Evolutionary conservation across 2,888 invertebrate genomes (phyloP).

Genomic region (Drosophila meridiana): DNA sequence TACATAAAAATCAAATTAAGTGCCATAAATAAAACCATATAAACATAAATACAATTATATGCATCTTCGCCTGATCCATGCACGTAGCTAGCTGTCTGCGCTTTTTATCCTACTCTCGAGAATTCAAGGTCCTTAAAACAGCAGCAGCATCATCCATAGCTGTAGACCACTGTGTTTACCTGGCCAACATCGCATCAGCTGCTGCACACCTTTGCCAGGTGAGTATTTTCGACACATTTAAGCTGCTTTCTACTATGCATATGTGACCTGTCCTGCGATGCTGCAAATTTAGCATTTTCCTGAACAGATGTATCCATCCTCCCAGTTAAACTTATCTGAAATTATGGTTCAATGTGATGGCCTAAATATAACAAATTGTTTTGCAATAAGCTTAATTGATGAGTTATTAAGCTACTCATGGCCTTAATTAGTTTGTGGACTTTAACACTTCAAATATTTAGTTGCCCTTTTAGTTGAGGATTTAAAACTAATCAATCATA

Average conservation of each 20-base stretch:
- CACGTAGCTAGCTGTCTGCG: conserved; percentile 5
- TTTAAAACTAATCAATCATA: neutral
- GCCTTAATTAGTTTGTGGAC: too few species aligned
- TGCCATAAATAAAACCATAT: conserved; percentile 66
- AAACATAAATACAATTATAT: conserved; percentile 34
- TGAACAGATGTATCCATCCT: neutral
- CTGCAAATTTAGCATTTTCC: neutral
- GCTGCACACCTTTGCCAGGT: conserved; percentile 25
- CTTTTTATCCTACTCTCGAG: conserved; percentile 43
- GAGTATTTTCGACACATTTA: conserved; percentile 28
- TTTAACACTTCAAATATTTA: too few species aligned
- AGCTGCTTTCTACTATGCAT: neutral
- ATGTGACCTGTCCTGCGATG: neutral
- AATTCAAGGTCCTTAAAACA: conserved; percentile 50
- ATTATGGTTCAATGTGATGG: too few species aligned
- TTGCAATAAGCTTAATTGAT: too few species aligned
- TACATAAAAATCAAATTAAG: conserved; percentile 73
- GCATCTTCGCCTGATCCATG: conserved; percentile 26
- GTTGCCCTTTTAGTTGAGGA: neutral
- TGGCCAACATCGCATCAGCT: conserved; percentile 1
- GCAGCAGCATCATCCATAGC: neutral
- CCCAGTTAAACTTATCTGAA: neutral
- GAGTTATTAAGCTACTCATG: too few species aligned
- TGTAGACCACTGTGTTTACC: conserved; percentile 5
- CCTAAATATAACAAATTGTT: too few species aligned